Percentiles rank a stretch among this genome's conserved stretches.
Conservation (phyloP, 1,140 invertebrate species). For the Helicorthomorpha holstii region DNA sequence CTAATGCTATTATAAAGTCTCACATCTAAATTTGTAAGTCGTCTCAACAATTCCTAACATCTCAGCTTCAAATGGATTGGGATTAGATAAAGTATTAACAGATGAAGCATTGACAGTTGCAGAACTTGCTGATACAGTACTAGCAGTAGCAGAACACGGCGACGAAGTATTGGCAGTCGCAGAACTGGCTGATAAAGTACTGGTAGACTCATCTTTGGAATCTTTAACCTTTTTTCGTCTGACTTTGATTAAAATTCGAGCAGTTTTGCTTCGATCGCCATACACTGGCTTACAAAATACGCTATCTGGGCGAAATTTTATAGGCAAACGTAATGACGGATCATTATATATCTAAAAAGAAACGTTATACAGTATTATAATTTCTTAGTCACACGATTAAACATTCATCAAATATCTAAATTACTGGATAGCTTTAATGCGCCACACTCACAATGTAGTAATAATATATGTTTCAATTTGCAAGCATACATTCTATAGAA, state of each 20-base stretch:
- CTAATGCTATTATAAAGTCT: too few relatives aligned
- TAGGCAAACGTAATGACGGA: constrained; percentile 46
- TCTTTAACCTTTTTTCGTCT: constrained; percentile 11
- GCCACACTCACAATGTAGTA: too few relatives aligned
- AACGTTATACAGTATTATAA: constrained; percentile 7
- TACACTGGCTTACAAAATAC: constrained; percentile 61
- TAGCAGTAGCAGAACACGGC: too few relatives aligned
- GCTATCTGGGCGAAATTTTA: constrained; percentile 67
- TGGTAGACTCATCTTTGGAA: background rate
- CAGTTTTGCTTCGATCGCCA: constrained; percentile 43
- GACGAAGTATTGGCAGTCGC: constrained; percentile 16
- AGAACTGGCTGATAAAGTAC: constrained; percentile 1
- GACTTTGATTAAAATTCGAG: constrained; percentile 55
- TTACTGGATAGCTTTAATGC: too few relatives aligned
- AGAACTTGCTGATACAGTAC: constrained; percentile 1
- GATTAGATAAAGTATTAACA: constrained; percentile 15
- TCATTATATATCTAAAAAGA: constrained; percentile 21
- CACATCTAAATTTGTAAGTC: constrained; percentile 57
- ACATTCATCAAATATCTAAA: constrained; percentile 7
- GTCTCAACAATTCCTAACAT: constrained; percentile 48
- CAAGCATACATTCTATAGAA: too few relatives aligned
- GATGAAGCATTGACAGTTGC: constrained; percentile 16
- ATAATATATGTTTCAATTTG: too few relatives aligned
- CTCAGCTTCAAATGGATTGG: too few relatives aligned
- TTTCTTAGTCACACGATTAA: constrained; percentile 12